Evolutionary conservation across 2,888 invertebrate species (phyloP), one percentile per base, ranked within the genome.

Genomic region (Eristalis tenax): DNA sequence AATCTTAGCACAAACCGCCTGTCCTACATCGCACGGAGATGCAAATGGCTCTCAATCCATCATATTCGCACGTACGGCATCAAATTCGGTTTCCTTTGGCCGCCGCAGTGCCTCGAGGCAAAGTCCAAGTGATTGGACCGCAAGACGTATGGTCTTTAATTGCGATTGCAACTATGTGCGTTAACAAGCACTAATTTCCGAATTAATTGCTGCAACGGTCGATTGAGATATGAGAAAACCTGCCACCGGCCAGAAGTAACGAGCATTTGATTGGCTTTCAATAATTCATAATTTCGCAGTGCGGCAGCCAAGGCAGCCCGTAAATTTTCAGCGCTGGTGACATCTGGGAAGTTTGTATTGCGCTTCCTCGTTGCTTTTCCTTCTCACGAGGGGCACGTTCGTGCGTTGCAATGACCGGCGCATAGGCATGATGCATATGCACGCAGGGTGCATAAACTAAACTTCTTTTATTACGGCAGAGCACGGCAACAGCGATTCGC

Each of bases 11-110:
- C 13, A 40, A 40, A 40, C 40, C 32, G 10, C 11, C 8, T 76
- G 68, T 15, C 43, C 68, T 35, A 61, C 68, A 43, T 76, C 32
- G 23, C 66, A 40, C 59, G 5, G 38, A 35, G 38, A 78, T 64
- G 78, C 64, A 70, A 77, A 77, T 70, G 56, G 43, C 57, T 22
- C 18, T 4, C 64, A 38, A 78, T 78, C 38, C 38, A 22, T 78
- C 69, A 77, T 69, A 61, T 35, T 63, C 32, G 38, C 35, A 56
- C 50, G 56, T 18, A 32, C 22, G 28, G 23, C 43, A 22, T 50
- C 28, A 61, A 18, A 68, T 11, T 18, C 43, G 68, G 18, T 18
- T 50, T 50, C 50, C 50, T 50, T 50, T 18, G 38, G 50, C 8
- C 18, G 50, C 8, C 50, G 50, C 50, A 50, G 8, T 2, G 18